Evolutionary conservation across 2,113 vertebrate genomes (phyloP).

Genomic region (Periophthalmodon schlosseri): DNA sequence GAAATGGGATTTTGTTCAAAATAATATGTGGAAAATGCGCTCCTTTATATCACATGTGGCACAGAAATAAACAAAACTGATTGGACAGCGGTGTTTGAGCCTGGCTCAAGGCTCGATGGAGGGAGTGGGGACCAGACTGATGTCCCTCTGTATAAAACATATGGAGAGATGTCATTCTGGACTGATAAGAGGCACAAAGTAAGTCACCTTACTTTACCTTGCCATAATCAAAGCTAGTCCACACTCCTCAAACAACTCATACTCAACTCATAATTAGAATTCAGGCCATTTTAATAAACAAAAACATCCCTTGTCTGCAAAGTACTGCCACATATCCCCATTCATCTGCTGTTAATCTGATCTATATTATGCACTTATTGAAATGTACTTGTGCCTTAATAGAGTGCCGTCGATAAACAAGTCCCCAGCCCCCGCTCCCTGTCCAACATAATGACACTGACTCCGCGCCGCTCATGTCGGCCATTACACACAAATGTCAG

Average conservation of each 20-base stretch:
- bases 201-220: too few species aligned
- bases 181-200: too few species aligned
- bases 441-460: constrained; percentile 77
- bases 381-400: constrained; percentile 46
- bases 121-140: too few species aligned
- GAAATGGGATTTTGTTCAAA: too few species aligned
- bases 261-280: background rate
- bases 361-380: constrained; percentile 56
- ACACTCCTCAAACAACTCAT: background rate
- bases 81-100: too few species aligned
- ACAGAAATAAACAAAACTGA: too few species aligned
- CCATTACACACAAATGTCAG: constrained; percentile 83
- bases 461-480: constrained; percentile 75
- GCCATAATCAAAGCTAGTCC: too few species aligned
- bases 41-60: too few species aligned
- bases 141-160: too few species aligned
- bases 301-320: background rate
- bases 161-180: too few species aligned
- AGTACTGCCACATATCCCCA: constrained; percentile 6
- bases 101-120: too few species aligned
- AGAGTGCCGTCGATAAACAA: constrained; percentile 51
- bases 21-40: too few species aligned
- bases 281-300: background rate
- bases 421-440: constrained; percentile 20
- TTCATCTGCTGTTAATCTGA: constrained; percentile 51